Evolutionary conservation across 2,113 vertebrate species (phyloP).

Genomic region (Lycaon pictus): DNA sequence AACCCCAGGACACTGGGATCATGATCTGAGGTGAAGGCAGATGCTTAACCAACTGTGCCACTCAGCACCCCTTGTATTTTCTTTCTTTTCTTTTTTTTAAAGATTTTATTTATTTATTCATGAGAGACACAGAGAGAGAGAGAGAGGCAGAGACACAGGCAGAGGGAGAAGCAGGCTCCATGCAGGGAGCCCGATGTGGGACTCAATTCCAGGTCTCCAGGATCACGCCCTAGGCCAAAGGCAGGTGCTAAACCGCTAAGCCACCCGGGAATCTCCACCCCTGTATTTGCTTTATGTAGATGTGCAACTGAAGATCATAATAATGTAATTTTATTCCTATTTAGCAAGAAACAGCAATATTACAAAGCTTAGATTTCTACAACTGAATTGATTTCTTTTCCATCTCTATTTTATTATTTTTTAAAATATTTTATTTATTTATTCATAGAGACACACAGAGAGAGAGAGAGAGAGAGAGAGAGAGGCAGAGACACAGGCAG

Average conservation of each 20-base stretch:
- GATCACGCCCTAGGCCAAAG: not conserved
- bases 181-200: not conserved
- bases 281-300: not conserved
- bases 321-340: not conserved
- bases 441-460: no score
- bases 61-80: not conserved
- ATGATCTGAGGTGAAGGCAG: not conserved
- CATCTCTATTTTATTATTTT: not conserved
- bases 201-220: not conserved
- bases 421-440: no score
- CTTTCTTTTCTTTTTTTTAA: no score
- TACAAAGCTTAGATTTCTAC: constrained; percentile 14
- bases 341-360: not conserved
- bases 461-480: no score
- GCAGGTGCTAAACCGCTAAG: not conserved
- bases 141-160: no score
- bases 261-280: no score
- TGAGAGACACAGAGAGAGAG: no score
- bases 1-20: not conserved
- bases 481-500: no score
- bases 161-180: no score
- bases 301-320: not conserved
- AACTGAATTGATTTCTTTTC: not conserved
- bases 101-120: no score
- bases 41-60: not conserved